These are phyloP conservation scores for Parambassis ranga DNA, from an alignment of 2,797 vertebrate species.

Conservation along the genomic window DNA sequence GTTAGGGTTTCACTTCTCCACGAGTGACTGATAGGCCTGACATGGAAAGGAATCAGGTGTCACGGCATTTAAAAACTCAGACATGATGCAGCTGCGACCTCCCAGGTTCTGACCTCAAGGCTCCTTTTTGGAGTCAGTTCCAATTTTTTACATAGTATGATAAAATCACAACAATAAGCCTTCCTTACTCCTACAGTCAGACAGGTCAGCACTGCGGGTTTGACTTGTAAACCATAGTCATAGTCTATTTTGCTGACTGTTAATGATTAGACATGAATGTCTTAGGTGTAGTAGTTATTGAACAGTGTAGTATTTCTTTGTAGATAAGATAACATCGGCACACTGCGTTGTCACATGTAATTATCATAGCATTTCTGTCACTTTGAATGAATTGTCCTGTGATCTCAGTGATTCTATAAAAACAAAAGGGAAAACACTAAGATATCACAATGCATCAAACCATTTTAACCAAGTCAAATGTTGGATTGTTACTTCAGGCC, in stretches of 20 bases:
- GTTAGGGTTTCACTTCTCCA: slow-evolving; percentile 51
- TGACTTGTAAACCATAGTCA: not conserved
- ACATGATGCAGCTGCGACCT: accelerated
- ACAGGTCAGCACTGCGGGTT: too few relatives aligned
- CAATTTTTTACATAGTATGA: too few relatives aligned
- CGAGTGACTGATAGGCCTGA: slow-evolving; percentile 43
- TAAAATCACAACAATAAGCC: too few relatives aligned
- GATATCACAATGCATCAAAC: not conserved
- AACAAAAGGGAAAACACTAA: not conserved
- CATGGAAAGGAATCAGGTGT: slow-evolving; percentile 52
- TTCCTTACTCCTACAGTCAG: too few relatives aligned
- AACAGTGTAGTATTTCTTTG: slow-evolving; percentile 35
- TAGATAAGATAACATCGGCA: slow-evolving; percentile 17
- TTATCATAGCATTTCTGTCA: not conserved
- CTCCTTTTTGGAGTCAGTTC: not conserved
- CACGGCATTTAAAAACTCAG: slow-evolving; percentile 9
- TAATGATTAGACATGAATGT: not conserved
- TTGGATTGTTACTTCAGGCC: not conserved
- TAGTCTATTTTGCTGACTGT: not conserved
- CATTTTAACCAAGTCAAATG: not conserved
- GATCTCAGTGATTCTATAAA: not conserved
- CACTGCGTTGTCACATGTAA: not conserved
- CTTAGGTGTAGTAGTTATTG: not conserved
- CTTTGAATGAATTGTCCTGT: not conserved
- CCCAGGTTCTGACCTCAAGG: not conserved